These are phyloP conservation scores for Dermolepida albohirtum DNA, from an alignment of 2,888 invertebrate species.

Conservation along the genomic window DNA sequence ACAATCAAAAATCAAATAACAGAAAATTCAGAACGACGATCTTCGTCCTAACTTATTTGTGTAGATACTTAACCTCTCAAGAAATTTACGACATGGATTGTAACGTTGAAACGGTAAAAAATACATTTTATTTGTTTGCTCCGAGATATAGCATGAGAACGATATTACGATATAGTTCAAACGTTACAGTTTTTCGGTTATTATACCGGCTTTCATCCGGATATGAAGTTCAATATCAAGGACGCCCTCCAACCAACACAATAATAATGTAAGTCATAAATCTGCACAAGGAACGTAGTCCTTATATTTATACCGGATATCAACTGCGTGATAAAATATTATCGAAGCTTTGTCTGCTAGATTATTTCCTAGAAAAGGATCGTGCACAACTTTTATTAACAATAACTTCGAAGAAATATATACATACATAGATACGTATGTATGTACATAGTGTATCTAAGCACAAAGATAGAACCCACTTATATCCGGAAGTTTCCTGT, in stretches of 20 bases:
- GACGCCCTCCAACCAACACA: slow-evolving; percentile 42
- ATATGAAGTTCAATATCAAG: slow-evolving; percentile 33
- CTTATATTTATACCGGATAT: slow-evolving; percentile 51
- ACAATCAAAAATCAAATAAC: too few relatives aligned
- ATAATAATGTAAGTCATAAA: slow-evolving; percentile 46
- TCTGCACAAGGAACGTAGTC: slow-evolving; percentile 41
- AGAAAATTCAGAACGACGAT: too few relatives aligned
- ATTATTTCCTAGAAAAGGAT: slow-evolving; percentile 53
- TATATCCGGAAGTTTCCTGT: slow-evolving; percentile 54
- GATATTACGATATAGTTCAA: slow-evolving; percentile 1
- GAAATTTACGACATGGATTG: too few relatives aligned
- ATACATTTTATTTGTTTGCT: not conserved
- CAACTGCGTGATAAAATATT: slow-evolving; percentile 55
- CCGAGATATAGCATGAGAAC: not conserved
- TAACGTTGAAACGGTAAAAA: too few relatives aligned
- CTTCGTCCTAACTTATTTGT: too few relatives aligned
- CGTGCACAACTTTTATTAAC: slow-evolving; percentile 57
- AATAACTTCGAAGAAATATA: slow-evolving; percentile 54
- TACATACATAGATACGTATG: slow-evolving; percentile 34
- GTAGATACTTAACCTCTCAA: too few relatives aligned
- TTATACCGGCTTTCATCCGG: slow-evolving; percentile 10
- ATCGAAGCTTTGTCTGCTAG: slow-evolving; percentile 50
- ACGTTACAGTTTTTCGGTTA: slow-evolving; percentile 16
- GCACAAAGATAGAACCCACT: slow-evolving; percentile 50
- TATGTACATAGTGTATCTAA: not conserved